Evolutionary conservation across 2,888 invertebrate species (phyloP), one percentile per base, ranked within the genome.

Genomic region (Dyspetes luteomarginatus): DNA sequence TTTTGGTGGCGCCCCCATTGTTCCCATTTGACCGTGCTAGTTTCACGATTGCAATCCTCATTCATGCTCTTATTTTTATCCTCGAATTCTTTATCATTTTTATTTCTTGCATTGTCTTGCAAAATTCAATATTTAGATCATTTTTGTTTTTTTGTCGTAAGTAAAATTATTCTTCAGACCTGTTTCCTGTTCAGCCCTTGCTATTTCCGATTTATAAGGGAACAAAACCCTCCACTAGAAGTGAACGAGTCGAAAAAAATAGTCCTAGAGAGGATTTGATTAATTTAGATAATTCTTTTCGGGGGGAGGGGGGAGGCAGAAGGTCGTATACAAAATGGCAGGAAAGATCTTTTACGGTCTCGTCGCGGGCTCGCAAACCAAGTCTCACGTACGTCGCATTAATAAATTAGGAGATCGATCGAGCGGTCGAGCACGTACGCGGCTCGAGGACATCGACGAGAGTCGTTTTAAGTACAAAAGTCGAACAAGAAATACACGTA

Each of bases 331-430:
- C 28, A 55, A 15, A n/a, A n/a, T n/a, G n/a, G 24, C n/a, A 55
- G n/a, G 17, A 17, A 58, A 30, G 56, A 74, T 65, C 74, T 64
- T 73, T 73, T 48, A 41, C 55, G 68, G 62, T 60, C 43, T 65
- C 52, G 28, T 36, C 65, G 77, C 72, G 75, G 65, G 62, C 43
- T 55, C 30, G 69, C 64, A 65, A 73, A 77, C 60, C 50, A 67
- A 77, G 69, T 81, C 77, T 75, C 81, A 78, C 78, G 83, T 85
- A 84, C 83, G 73, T 77, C 81, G 85, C 82, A 83, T 83, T 84
- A 85, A 88, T 88, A 87, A 87, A 84, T 88, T 87, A 87, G 82
- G 72, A 83, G 88, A 77, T 69, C 69, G 77, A 73, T 77, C 81
- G 64, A 64, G 60, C 64, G 77, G 48, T 48, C 73, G 50, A 69